Evolutionary conservation across 2,888 invertebrate species (phyloP).

Genomic region (Xylota sylvarum): DNA sequence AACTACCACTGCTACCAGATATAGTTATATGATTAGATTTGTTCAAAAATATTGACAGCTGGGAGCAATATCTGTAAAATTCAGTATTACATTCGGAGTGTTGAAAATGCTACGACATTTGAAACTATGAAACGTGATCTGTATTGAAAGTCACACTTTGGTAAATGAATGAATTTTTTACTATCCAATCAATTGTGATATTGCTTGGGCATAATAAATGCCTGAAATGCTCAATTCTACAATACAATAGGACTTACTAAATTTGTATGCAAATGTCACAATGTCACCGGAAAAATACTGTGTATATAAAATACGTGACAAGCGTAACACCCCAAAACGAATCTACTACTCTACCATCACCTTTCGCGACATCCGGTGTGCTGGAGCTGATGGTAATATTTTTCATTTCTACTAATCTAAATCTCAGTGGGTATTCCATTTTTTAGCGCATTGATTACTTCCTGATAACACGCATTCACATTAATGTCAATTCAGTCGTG

Average conservation of each 20-base stretch:
- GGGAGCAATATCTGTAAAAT: too few species aligned
- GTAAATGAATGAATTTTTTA: background rate
- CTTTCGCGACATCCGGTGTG: background rate
- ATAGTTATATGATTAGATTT: too few species aligned
- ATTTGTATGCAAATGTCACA: slow-evolving; percentile 42
- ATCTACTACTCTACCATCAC: slow-evolving; percentile 11
- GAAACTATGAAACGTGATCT: background rate
- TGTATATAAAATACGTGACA: slow-evolving; percentile 39
- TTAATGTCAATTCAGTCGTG: slow-evolving; percentile 64
- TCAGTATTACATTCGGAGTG: too few species aligned
- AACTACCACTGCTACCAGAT: too few species aligned
- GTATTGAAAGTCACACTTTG: background rate
- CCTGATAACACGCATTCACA: slow-evolving; percentile 60
- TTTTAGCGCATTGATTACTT: background rate
- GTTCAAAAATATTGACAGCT: too few species aligned
- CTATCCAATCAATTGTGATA: background rate
- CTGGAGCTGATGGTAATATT: background rate
- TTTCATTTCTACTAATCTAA: background rate
- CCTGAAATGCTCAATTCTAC: background rate
- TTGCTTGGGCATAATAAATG: background rate
- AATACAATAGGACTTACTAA: background rate
- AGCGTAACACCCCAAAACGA: slow-evolving; percentile 15
- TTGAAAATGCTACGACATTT: too few species aligned
- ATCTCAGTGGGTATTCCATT: background rate
- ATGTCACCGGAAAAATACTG: slow-evolving; percentile 15